Evolutionary conservation across 2,888 invertebrate species (phyloP), one percentile per base, ranked within the genome.

Genomic region (Limenitis camilla): DNA sequence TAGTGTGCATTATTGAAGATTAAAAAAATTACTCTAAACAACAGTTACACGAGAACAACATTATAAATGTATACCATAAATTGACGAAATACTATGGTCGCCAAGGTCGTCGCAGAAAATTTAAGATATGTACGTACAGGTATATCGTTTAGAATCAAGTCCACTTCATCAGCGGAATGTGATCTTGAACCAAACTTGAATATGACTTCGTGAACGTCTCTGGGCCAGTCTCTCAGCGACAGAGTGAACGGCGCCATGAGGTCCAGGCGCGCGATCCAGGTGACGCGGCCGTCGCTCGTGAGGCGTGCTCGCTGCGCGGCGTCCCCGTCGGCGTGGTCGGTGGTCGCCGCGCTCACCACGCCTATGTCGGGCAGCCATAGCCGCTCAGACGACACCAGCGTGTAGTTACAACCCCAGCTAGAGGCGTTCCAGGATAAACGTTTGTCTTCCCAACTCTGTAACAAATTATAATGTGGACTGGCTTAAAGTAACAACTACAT

Each of bases 291-390:
- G 64, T 92, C 92, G 64, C 91, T 90, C 9, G 89, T 84, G 0
- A 91, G 81, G 56, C 93, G 91, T 58, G 92, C 92, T 1, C 91
- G 89, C 5, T 93, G 91, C 4, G 92, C 92, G 5, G 92, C 91
- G 5, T 90, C 91, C 36, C 90, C 87, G 7, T 89, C 86, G 39
- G 86, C 88, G 6, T 88, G 86, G 6, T 88, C 87, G 3, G 91
- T 91, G 5, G 55, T 53, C 57, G 92, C 91, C 78, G 91, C 90
- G 78, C 94, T 94, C 62, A 92, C 91, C 9, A 94, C 84, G 57
- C 89, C 89, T 55, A 94, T 83, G 74, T 94, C 94, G 4, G 94
- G 95, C 73, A 90, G 90, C 94, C 95, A 96, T 62, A 95, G 86
- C 69, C 94, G 93, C 72, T 91, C 92, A 53, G 91, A 91, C 6